Conservation (phyloP, 2,888 invertebrate species). For the Hydroisotoma schaefferi region DNA sequence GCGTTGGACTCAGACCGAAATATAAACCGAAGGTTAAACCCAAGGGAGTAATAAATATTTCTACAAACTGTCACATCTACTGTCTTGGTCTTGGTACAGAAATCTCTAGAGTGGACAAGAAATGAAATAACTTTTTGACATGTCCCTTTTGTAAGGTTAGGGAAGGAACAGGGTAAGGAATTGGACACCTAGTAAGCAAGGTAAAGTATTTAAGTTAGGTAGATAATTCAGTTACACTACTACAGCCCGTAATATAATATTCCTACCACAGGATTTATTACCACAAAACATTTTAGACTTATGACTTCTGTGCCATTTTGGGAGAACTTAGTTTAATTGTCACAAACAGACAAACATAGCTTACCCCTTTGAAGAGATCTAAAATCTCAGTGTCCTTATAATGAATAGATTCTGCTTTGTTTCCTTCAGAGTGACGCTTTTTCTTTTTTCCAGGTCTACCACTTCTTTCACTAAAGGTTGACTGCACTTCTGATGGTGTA, state of each 20-base stretch:
- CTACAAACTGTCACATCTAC: conserved; percentile 44
- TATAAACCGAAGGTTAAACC: no score
- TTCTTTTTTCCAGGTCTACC: conserved; percentile 44
- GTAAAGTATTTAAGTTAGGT: no score
- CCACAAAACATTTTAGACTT: background rate
- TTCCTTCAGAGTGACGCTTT: conserved; percentile 41
- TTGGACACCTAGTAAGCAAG: background rate
- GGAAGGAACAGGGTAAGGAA: background rate
- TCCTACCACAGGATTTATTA: no score
- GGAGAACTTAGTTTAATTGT: no score
- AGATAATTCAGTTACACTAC: no score
- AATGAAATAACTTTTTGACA: conserved; percentile 35
- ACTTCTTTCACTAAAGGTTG: conserved; percentile 46
- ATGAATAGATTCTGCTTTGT: conserved; percentile 47
- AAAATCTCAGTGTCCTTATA: conserved; percentile 48
- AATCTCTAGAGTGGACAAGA: conserved; percentile 40
- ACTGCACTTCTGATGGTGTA: conserved; percentile 48
- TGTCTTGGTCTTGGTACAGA: conserved; percentile 43
- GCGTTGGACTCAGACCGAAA: no score
- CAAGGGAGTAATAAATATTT: conserved; percentile 46
- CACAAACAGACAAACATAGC: conserved; percentile 7
- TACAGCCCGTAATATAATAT: no score
- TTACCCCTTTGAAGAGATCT: conserved; percentile 48
- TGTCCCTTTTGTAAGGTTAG: conserved; percentile 13
- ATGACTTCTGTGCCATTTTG: background rate